These are phyloP conservation scores for Drosophila jambulina DNA, from an alignment of 1,140 invertebrate genomes.

Conservation along the genomic window DNA sequence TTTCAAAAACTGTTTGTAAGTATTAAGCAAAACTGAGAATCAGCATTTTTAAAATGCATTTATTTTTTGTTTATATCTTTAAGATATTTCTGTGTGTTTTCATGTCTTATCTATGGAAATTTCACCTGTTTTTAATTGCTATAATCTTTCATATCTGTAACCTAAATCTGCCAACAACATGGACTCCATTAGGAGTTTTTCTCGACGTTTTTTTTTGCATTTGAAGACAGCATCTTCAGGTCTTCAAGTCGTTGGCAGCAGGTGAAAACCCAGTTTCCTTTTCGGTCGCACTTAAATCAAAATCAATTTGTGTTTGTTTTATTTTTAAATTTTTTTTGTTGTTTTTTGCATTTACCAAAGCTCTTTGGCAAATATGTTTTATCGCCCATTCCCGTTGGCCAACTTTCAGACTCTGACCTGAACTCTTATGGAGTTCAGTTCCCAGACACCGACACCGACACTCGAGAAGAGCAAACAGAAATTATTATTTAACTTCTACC, in stretches of 20 bases:
- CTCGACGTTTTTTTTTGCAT: conserved; percentile 28
- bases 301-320: conserved; percentile 57
- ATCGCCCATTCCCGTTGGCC: conserved; percentile 64
- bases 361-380: conserved; percentile 52
- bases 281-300: conserved; percentile 42
- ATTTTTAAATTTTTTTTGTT: conserved; percentile 8
- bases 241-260: conserved; percentile 31
- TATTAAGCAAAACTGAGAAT: background rate
- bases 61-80: too few relatives aligned
- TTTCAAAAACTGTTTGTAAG: background rate
- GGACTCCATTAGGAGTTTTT: conserved; percentile 46
- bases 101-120: background rate
- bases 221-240: conserved; percentile 39
- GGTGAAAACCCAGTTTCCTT: conserved; percentile 69
- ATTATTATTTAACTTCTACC: conserved; percentile 41
- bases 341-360: conserved; percentile 27
- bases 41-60: too few relatives aligned
- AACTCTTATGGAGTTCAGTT: conserved; percentile 38
- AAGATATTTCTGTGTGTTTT: too few relatives aligned
- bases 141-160: conserved; percentile 13
- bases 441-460: conserved; percentile 12
- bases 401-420: conserved; percentile 50
- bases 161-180: conserved; percentile 27
- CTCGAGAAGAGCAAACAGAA: conserved; percentile 20
- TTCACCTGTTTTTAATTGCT: background rate